Percentiles rank a stretch among this genome's conserved stretches.
Evolutionary conservation across 2,113 vertebrate genomes (phyloP).

Genomic region (Ceyx cyanopectus): DNA sequence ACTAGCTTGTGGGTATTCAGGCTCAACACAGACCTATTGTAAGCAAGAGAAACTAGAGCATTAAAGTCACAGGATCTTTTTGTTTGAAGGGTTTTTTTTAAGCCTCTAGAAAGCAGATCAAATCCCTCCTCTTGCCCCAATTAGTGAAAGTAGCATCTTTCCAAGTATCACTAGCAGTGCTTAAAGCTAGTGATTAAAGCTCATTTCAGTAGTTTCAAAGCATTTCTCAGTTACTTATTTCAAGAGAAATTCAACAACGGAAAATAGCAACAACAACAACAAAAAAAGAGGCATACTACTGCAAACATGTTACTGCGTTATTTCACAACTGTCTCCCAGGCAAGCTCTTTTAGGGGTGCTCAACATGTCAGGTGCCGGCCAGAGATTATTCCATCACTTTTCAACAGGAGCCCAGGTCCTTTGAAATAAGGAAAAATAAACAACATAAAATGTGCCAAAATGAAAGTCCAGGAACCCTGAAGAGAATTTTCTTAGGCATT

Average conservation of each 20-base stretch:
- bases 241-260: constrained; percentile 12
- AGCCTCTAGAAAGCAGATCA: not conserved
- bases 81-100: not conserved
- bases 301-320: constrained; percentile 74
- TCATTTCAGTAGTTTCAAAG: not conserved
- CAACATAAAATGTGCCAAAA: constrained; percentile 60
- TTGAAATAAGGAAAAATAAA: constrained; percentile 78
- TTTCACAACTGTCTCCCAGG: constrained; percentile 72
- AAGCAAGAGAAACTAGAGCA: not conserved
- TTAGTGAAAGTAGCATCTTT: not conserved
- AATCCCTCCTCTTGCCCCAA: not conserved
- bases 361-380: constrained; percentile 68
- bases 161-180: not conserved
- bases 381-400: constrained; percentile 69
- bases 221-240: constrained; percentile 34
- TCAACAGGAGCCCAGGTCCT: constrained; percentile 72
- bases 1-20: not conserved
- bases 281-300: constrained; percentile 52
- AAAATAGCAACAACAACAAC: constrained; percentile 48
- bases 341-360: constrained; percentile 66
- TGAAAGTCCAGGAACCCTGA: constrained; percentile 27
- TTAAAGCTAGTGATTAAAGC: not conserved
- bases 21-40: not conserved
- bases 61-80: not conserved
- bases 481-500: constrained; percentile 32